Evolutionary conservation across 2,113 vertebrate species (phyloP).

Genomic region (Sigmodon hispidus): DNA sequence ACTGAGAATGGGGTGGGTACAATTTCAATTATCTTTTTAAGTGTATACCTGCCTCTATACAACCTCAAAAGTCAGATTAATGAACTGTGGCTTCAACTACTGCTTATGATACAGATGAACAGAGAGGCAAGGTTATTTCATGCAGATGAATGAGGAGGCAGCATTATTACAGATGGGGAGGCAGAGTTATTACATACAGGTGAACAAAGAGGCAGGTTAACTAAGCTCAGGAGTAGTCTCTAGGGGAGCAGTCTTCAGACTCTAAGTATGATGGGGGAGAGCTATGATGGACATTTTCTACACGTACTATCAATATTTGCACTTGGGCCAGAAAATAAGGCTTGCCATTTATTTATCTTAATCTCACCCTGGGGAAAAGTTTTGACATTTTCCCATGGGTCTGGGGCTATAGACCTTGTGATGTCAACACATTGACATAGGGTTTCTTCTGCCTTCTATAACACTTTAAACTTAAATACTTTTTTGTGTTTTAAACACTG

Average conservation of each 20-base stretch:
- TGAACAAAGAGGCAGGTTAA: not conserved
- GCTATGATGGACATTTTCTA: not conserved
- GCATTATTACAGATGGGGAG: not conserved
- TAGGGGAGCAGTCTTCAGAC: not conserved
- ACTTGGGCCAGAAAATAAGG: not conserved
- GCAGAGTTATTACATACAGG: not conserved
- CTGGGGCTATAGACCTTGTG: not conserved
- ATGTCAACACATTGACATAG: not conserved
- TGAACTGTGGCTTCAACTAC: not conserved
- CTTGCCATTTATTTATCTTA: not conserved
- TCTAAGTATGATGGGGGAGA: not conserved
- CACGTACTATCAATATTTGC: not conserved
- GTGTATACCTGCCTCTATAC: not conserved
- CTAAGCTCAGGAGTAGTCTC: not conserved
- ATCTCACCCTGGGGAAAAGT: not conserved
- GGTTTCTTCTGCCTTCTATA: not conserved
- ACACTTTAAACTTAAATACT: not conserved
- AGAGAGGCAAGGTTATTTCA: not conserved
- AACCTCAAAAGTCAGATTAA: not conserved
- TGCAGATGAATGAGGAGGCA: not conserved
- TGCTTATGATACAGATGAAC: not conserved
- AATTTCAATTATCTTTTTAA: constrained; percentile 13
- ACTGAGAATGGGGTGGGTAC: not conserved
- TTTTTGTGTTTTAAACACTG: not conserved
- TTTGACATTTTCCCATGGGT: not conserved